Base-by-base conservation (phyloP, 2,113 vertebrate species). In the Nesoenas mayeri region DNA sequence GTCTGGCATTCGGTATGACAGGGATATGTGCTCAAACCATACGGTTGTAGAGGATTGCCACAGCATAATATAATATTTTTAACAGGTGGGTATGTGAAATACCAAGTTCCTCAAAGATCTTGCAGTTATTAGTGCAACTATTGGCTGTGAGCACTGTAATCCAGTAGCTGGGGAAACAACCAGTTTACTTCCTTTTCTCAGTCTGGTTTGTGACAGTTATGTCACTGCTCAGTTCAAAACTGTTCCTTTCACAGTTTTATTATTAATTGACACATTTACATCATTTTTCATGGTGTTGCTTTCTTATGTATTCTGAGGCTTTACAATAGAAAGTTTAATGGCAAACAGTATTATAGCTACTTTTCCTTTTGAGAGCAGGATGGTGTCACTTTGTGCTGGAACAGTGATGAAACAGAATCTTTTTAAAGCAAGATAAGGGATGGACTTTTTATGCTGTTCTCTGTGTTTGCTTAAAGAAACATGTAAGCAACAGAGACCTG, bases 241-340 rank as follows among this genome's bases (percentile, higher is more conserved):
- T 0, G 0, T 60, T 91, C 3, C 17, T 58, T 86, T 89, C 22
- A 31, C n/a, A 2, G 2, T 44, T 66, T 50, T 62, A 26, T 42
- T 85, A 16, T 64, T 77, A 28, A 25, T 69, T 66, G 36, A 34
- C 18, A 3, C 57, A 71, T 22, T 56, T 22, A 8, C 32, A n/a
- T 87, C 47, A 53, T 62, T 89, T 91, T 17, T 91, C 13, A 14
- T 18, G 15, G 13, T 1, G 2, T 53, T 83, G n/a, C 48, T 78
- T 70, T 82, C 42, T 58, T 58, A 5, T 69, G 15, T 71, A 20
- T 84, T 89, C 56, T 74, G 67, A 34, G 51, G n/a, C 38, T 77
- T 83, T 58, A 28, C 56, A 70, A 87, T 51, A 36, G 16, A 31
- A 71, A 11, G 5, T 64, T 83, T 53, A 80, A 40, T 14, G 69